Base-by-base conservation (phyloP, 2,888 invertebrate species). In the Abrostola triplasia region DNA sequence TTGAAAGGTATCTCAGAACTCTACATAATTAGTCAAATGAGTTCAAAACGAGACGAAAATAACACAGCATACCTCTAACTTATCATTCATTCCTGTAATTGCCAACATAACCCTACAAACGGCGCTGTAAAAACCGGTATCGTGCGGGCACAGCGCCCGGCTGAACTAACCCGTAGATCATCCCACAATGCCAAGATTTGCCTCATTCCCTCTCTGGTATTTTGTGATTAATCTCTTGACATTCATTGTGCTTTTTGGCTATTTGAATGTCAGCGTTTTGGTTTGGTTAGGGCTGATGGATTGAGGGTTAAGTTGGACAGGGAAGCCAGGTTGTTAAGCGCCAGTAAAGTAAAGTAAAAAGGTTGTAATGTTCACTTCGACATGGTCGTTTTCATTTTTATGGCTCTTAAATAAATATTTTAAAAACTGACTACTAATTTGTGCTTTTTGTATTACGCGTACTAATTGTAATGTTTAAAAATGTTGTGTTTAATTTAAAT, bases 171-270 rank as follows among this genome's bases (percentile, higher is more conserved):
- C 68, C 76, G 65, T 76, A 76, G 61, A 74, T 74, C 74, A 74
- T 53, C 13, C 51, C 57, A 72, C 68, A 70, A 75, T 70, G 66
- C 59, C 60, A 54, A 71, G 74, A 69, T 50, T 24, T 44, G 54
- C 59, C 12, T 64, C 57, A 50, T 58, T 63, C 55, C 59, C 70
- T 53, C 55, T 63, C 65, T 61, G 65, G 61, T 76, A 73, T 76
- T 73, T 50, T 49, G 55, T 60, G 69, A 69, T 69, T 76, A 58
- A 72, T 75, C 54, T 72, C 48, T 41, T 64, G 65, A 73, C 58
- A 61, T 64, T 61, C 68, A 64, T 68, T 76, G 64, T 67, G 42
- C 58, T 68, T 63, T 68, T 63, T 63, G 58, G 51, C 68, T 44
- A 51, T 72, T 67, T 70, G 37, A 63, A 58, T 55, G 68, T 73